Conservation (phyloP, 2,888 invertebrate genomes). For the Platycheirus albimanus region DNA sequence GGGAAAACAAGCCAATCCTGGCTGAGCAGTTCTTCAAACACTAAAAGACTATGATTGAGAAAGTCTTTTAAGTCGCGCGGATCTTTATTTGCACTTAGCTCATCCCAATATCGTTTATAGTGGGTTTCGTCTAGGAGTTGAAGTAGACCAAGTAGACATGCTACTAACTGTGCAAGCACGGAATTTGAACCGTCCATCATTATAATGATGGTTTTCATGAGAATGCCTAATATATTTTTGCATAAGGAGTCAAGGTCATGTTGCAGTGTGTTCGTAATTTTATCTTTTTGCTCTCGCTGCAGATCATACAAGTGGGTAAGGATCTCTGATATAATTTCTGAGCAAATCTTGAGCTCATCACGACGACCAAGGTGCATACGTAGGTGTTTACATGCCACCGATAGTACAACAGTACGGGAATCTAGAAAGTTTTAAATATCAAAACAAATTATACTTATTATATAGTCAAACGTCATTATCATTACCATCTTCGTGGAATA, state of each 20-base stretch:
- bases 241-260: slow-evolving; percentile 93
- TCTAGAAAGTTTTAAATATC: too few species aligned
- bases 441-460: too few species aligned
- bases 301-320: slow-evolving; percentile 85
- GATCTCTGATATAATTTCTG: slow-evolving; percentile 94
- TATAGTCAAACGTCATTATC: too few species aligned
- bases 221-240: slow-evolving; percentile 90
- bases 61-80: slow-evolving; percentile 93
- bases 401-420: slow-evolving; percentile 91
- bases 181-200: slow-evolving; percentile 90
- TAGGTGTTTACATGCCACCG: slow-evolving; percentile 92
- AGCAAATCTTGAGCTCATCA: slow-evolving; percentile 92
- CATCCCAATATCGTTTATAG: slow-evolving; percentile 93
- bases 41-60: slow-evolving; percentile 90
- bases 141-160: slow-evolving; percentile 92
- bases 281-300: slow-evolving; percentile 83
- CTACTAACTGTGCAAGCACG: slow-evolving; percentile 89
- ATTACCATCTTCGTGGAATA: slow-evolving; percentile 89
- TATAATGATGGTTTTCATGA: slow-evolving; percentile 92
- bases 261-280: slow-evolving; percentile 84
- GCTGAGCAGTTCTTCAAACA: slow-evolving; percentile 81
- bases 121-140: slow-evolving; percentile 94
- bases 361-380: slow-evolving; percentile 91
- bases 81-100: slow-evolving; percentile 86
- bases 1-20: slow-evolving; percentile 86